phyloP scores from a whole-genome alignment of 2,888 invertebrate species.

The Caenorhabditis wallacei region DNA sequence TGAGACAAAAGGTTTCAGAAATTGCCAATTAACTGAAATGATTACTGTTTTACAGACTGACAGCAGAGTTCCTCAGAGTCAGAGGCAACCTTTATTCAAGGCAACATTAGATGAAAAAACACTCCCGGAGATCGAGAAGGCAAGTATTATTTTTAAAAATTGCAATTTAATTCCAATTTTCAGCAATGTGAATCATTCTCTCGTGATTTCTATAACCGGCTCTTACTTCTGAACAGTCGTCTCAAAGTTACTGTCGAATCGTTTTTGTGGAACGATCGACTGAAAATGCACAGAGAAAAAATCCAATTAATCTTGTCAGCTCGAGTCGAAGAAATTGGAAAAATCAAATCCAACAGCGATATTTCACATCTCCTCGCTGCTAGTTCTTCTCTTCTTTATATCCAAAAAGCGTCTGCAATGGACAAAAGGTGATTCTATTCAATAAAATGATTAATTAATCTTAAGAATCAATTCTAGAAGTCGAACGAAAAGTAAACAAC shows the following conservation, averaged over 20 bases:
- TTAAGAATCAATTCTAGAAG: background rate
- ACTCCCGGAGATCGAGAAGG: constrained; percentile 51
- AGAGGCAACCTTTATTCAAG: constrained; percentile 49
- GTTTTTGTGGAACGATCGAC: constrained; percentile 87
- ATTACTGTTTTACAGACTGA: constrained; percentile 16
- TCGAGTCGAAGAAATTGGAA: constrained; percentile 57
- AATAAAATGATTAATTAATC: background rate
- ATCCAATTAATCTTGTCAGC: constrained; percentile 66
- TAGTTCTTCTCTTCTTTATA: constrained; percentile 63
- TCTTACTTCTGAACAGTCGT: constrained; percentile 90
- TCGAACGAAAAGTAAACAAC: constrained; percentile 59
- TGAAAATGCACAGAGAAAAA: constrained; percentile 67
- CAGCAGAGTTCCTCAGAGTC: constrained; percentile 37
- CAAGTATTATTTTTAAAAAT: background rate
- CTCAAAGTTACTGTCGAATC: constrained; percentile 97
- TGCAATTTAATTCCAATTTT: background rate
- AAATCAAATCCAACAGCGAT: constrained; percentile 44
- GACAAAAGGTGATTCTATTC: constrained; percentile 19
- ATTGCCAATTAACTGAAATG: background rate
- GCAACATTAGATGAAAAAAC: constrained; percentile 55
- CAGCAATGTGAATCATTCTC: constrained; percentile 55
- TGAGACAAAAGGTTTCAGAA: constrained; percentile 39
- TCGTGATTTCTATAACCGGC: constrained; percentile 68
- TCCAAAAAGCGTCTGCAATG: constrained; percentile 62
- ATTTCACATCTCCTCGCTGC: constrained; percentile 72